These are phyloP conservation scores for Murina feae DNA, from an alignment of 2,113 vertebrate genomes.

Conservation along the genomic window DNA sequence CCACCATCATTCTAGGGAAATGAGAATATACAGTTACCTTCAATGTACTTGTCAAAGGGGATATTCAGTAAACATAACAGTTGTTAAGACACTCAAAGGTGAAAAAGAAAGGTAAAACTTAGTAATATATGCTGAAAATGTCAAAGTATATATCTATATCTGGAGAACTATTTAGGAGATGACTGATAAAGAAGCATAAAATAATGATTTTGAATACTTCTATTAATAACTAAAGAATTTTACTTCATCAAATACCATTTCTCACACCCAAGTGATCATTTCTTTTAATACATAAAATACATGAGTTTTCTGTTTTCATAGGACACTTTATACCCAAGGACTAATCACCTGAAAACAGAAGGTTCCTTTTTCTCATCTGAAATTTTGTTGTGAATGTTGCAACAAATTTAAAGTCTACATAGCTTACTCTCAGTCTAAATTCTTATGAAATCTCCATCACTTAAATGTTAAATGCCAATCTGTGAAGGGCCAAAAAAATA, in stretches of 20 bases:
- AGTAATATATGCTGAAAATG: constrained; percentile 3
- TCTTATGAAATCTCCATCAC: background rate
- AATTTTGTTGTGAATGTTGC: background rate
- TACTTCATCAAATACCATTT: background rate
- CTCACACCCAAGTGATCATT: background rate
- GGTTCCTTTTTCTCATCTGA: background rate
- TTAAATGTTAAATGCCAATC: background rate
- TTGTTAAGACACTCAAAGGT: constrained; percentile 12
- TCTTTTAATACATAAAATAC: background rate
- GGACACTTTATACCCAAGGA: background rate
- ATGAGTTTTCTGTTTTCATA: background rate
- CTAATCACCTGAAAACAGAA: background rate
- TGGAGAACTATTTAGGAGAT: constrained; percentile 1
- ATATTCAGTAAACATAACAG: background rate
- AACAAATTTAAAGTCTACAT: background rate
- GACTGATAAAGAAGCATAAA: background rate
- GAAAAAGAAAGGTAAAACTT: constrained; percentile 17
- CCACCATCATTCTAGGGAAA: background rate
- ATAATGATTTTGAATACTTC: background rate
- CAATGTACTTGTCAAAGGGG: constrained; percentile 14
- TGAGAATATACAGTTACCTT: constrained; percentile 22
- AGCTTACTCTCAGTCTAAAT: constrained; percentile 8
- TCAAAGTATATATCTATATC: background rate
- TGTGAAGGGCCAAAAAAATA: background rate
- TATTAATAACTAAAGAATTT: background rate